Percentiles rank a stretch among this genome's conserved stretches.
Evolutionary conservation across 2,888 invertebrate genomes (phyloP).

Genomic region (Deilephila porcellus): DNA sequence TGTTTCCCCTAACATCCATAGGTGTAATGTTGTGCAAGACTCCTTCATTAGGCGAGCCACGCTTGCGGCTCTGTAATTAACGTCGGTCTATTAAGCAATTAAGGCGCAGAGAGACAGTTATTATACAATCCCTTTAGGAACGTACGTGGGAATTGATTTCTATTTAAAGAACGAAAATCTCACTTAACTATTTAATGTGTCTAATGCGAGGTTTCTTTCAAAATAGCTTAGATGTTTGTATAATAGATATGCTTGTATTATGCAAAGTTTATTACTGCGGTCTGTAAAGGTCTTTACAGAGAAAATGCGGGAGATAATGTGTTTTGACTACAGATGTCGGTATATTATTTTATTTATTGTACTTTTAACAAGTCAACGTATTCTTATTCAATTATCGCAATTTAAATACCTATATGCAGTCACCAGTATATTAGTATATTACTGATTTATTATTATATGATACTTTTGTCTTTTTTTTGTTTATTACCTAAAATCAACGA

Average conservation of each 20-base stretch:
- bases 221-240: conserved; percentile 21
- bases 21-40: conserved; percentile 12
- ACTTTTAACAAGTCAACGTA: too few relatives aligned
- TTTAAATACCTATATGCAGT: too few relatives aligned
- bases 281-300: not conserved
- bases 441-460: too few relatives aligned
- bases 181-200: not conserved
- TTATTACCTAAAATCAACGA: too few relatives aligned
- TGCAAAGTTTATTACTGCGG: not conserved
- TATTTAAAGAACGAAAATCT: conserved; percentile 20
- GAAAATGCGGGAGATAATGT: not conserved
- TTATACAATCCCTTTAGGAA: conserved; percentile 13
- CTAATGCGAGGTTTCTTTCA: conserved; percentile 7
- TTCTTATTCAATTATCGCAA: too few relatives aligned
- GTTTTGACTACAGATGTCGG: not conserved
- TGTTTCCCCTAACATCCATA: not conserved
- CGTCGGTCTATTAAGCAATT: conserved; percentile 20
- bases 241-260: conserved; percentile 2
- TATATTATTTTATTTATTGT: not conserved
- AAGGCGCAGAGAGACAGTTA: conserved; percentile 17
- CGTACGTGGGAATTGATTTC: conserved; percentile 22
- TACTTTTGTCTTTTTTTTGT: too few relatives aligned
- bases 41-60: conserved; percentile 11
- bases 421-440: too few relatives aligned
- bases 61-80: conserved; percentile 15